Evolutionary conservation across 2,797 vertebrate species (phyloP).

Genomic region (Poeciliopsis presidionis): DNA sequence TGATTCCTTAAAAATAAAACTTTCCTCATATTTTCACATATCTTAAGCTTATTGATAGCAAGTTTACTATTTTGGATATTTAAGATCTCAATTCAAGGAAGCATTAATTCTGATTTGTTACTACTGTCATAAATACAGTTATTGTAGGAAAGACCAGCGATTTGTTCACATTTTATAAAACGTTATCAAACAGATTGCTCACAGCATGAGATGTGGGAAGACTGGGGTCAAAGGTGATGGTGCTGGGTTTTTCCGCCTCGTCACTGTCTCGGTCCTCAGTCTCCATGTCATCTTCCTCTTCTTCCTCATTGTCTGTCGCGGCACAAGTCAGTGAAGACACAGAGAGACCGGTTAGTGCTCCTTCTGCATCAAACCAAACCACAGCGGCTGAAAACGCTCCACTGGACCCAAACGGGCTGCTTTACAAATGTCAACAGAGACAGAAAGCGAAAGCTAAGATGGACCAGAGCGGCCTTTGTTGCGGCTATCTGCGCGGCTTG

Average conservation of each 20-base stretch:
- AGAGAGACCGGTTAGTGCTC: neutral
- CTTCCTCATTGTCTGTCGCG: slow-evolving; percentile 88
- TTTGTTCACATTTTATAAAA: neutral
- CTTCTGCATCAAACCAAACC: neutral
- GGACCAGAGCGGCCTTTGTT: slow-evolving; percentile 29
- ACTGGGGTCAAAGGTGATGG: slow-evolving; percentile 97
- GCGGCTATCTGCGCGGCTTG: slow-evolving; percentile 15
- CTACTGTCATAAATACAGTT: neutral
- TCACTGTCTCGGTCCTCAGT: slow-evolving; percentile 91
- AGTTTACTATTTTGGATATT: neutral
- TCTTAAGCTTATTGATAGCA: neutral
- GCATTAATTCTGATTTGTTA: neutral
- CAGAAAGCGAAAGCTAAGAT: slow-evolving; percentile 46
- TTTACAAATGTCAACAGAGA: neutral
- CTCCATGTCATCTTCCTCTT: slow-evolving; percentile 94
- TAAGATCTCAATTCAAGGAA: neutral
- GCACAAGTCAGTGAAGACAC: slow-evolving; percentile 2
- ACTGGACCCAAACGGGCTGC: too few relatives aligned
- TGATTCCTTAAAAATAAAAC: neutral
- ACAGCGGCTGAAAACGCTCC: neutral
- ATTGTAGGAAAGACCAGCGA: neutral
- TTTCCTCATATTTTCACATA: neutral
- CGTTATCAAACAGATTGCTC: slow-evolving; percentile 53
- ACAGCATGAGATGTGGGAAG: slow-evolving; percentile 95
- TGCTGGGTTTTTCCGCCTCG: slow-evolving; percentile 86